These are phyloP conservation scores for Dendrocopos noguchii DNA, from an alignment of 2,113 vertebrate genomes.

Conservation along the genomic window DNA sequence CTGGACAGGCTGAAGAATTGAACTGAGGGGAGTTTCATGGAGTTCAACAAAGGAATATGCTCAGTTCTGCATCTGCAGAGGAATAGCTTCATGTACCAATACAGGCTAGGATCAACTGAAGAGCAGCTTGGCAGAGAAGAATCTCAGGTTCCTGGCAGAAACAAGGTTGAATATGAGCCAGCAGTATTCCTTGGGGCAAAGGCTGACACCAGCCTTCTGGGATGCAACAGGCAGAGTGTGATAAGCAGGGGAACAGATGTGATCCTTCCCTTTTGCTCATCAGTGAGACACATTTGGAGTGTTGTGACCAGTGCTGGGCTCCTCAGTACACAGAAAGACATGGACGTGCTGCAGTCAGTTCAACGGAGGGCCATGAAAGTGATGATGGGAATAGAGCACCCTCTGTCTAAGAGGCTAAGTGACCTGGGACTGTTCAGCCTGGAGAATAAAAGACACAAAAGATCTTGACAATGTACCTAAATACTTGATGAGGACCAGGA, in stretches of 20 bases:
- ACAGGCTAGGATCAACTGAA: not conserved
- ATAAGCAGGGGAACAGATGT: not conserved
- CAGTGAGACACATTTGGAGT: not conserved
- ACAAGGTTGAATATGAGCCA: not conserved
- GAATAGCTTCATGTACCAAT: not conserved
- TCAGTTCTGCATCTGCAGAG: not conserved
- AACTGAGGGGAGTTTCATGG: not conserved
- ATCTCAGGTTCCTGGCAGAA: not conserved
- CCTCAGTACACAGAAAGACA: not conserved
- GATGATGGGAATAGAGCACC: not conserved
- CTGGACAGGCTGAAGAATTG: not conserved
- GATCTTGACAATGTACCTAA: too few relatives aligned
- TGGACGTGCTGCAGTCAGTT: not conserved
- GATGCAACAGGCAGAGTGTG: too few relatives aligned
- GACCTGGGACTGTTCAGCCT: not conserved
- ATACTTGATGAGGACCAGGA: too few relatives aligned
- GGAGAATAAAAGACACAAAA: too few relatives aligned
- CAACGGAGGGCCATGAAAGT: not conserved
- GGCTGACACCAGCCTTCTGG: too few relatives aligned
- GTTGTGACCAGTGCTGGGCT: not conserved
- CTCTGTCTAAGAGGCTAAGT: not conserved
- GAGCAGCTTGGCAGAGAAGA: not conserved
- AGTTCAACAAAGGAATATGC: not conserved
- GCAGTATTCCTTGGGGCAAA: too few relatives aligned
- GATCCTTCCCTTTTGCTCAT: not conserved